Evolutionary conservation across 2,113 vertebrate genomes (phyloP).

Genomic region (Mirza zaza): DNA sequence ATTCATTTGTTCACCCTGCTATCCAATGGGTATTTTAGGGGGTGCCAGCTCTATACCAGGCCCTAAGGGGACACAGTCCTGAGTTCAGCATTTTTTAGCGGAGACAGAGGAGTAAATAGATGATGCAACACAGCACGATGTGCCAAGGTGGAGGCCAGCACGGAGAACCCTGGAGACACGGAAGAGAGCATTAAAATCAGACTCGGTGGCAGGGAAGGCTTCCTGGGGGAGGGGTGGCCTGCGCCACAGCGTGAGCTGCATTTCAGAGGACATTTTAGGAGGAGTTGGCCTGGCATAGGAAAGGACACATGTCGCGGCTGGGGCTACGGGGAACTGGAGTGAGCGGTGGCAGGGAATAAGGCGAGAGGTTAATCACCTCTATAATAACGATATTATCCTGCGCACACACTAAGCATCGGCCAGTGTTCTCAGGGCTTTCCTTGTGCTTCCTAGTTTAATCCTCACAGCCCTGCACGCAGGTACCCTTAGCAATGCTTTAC

Average conservation of each 20-base stretch:
- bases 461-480: fast-evolving
- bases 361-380: not conserved
- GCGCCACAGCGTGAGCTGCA: not conserved
- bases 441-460: not conserved
- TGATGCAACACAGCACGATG: fast-evolving
- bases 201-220: not conserved
- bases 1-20: not conserved
- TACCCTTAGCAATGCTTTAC: not conserved
- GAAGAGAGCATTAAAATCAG: not conserved
- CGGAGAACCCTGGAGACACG: not conserved
- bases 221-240: not conserved
- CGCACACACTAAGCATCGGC: not conserved
- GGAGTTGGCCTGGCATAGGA: not conserved
- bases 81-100: not conserved
- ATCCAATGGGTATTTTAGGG: not conserved
- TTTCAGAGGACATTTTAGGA: not conserved
- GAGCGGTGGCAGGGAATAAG: not conserved
- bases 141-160: not conserved
- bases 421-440: not conserved
- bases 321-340: fast-evolving
- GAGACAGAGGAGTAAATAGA: not conserved
- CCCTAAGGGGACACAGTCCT: not conserved
- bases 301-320: fast-evolving
- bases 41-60: not conserved
- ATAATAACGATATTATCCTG: fast-evolving